Evolutionary conservation across 2,797 vertebrate genomes (phyloP), one percentile per base, ranked within the genome.

Genomic region (Anguilla megastoma): DNA sequence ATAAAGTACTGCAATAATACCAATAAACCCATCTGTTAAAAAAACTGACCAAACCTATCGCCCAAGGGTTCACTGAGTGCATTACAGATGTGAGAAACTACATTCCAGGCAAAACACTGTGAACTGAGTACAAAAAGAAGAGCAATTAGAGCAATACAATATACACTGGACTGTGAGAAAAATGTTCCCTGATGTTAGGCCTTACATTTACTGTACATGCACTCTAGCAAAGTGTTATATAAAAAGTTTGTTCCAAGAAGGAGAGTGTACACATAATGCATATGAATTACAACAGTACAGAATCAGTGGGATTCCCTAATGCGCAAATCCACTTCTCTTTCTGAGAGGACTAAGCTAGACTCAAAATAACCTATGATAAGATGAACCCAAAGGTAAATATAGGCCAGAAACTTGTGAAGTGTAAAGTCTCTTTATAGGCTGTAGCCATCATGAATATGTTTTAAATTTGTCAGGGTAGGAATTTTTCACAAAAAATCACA

Each of bases 1-100:
- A 88, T 69, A 93, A 84, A 91, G 95, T 87, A 92, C 95, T 96
- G 91, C 3, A 93, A 89, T 21, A 14, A 86, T 85, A 91, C 27
- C 18, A 84, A 54, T 14, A 54, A 50, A 52, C 8, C 16, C 24
- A 83, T 84, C 24, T 84, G 45, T 14, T 50, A n/a, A 84, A 21
- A 84, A n/a, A 14, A 76, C 71, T 12, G n/a, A 52, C 1, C 7
- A 83, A 50, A 76, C 0, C 12, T 30, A 76, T 21, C 4, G 12
- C 8, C 21, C 24, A 24, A 83, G 45, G 9, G 50, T 12, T 48
- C 80, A 83, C 36, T 45, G 45, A 83, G 80, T 8, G 10, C 6
- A 48, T 50, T 24, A 54, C 50, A 52, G 14, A 45, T 24, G 36
- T 18, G 6, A 9, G 36, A 21, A 45, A 18, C 24, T 6, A 45